These are phyloP conservation scores for Cyprinodon variegatus DNA, from an alignment of 2,113 vertebrate genomes.

Conservation along the genomic window DNA sequence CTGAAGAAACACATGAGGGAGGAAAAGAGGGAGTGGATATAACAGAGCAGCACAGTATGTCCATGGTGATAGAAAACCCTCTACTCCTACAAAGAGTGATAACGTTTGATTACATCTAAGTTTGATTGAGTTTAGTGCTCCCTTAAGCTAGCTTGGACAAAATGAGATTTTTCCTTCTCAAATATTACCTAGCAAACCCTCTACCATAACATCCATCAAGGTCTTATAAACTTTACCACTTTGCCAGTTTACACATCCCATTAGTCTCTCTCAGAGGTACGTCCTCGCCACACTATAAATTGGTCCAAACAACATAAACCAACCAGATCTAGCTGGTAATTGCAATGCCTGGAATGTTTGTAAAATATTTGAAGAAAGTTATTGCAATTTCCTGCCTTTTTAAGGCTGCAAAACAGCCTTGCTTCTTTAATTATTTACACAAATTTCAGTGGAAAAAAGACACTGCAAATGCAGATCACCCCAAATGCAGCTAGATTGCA, in stretches of 20 bases:
- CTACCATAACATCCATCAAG: conserved; percentile 62
- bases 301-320: conserved; percentile 26
- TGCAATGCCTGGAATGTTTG: conserved; percentile 25
- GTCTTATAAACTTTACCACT: conserved; percentile 63
- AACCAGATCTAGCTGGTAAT: conserved; percentile 9
- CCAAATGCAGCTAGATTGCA: conserved; percentile 30
- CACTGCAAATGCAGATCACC: conserved; percentile 22
- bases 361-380: conserved; percentile 17
- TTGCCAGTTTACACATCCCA: conserved; percentile 63
- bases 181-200: conserved; percentile 62
- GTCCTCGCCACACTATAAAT: conserved; percentile 22
- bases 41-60: conserved; percentile 3
- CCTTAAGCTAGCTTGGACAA: conserved; percentile 70
- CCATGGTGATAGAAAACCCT: conserved; percentile 53
- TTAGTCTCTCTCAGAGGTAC: conserved; percentile 22
- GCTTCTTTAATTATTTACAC: conserved; percentile 66
- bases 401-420: conserved; percentile 34
- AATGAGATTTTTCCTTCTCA: conserved; percentile 75
- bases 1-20: conserved; percentile 21
- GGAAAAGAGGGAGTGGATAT: neutral
- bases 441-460: conserved; percentile 37
- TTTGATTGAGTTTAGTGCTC: conserved; percentile 75
- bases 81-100: conserved; percentile 64
- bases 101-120: conserved; percentile 77
- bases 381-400: conserved; percentile 19